These are phyloP conservation scores for Lymantria monacha DNA, from an alignment of 2,888 invertebrate species.

Conservation along the genomic window DNA sequence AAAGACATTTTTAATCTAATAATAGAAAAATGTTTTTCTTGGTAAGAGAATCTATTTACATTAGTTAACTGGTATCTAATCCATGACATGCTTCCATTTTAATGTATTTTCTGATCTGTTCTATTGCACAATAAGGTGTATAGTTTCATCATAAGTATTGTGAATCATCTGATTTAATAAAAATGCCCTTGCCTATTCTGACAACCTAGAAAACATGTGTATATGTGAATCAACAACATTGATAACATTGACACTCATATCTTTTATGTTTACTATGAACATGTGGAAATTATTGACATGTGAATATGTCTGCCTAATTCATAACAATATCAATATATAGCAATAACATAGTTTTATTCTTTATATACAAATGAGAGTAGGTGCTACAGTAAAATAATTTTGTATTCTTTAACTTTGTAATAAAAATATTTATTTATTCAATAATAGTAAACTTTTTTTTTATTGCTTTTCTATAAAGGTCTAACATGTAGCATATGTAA, in stretches of 20 bases:
- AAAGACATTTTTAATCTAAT: not conserved
- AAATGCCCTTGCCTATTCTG: not conserved
- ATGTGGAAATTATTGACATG: conserved; percentile 24
- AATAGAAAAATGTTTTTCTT: not conserved
- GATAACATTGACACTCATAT: conserved; percentile 13
- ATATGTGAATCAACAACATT: not conserved
- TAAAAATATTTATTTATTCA: too few relatives aligned
- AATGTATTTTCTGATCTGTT: conserved; percentile 32
- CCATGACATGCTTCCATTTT: conserved; percentile 22
- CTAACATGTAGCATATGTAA: too few relatives aligned
- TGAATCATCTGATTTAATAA: not conserved
- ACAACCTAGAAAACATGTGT: too few relatives aligned
- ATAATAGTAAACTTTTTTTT: too few relatives aligned
- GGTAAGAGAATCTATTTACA: not conserved
- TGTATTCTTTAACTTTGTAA: too few relatives aligned
- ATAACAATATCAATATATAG: too few relatives aligned
- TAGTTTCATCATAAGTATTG: not conserved
- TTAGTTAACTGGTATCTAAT: conserved; percentile 30
- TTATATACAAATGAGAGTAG: too few relatives aligned
- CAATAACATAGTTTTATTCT: too few relatives aligned
- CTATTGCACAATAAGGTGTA: conserved; percentile 61
- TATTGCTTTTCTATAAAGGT: too few relatives aligned
- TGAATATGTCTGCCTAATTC: conserved; percentile 10
- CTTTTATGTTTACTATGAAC: conserved; percentile 34
- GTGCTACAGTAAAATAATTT: too few relatives aligned